Percentiles rank a stretch among this genome's conserved stretches.
phyloP scores from a whole-genome alignment of 1,140 invertebrate species.

The Araneus ventricosus region DNA sequence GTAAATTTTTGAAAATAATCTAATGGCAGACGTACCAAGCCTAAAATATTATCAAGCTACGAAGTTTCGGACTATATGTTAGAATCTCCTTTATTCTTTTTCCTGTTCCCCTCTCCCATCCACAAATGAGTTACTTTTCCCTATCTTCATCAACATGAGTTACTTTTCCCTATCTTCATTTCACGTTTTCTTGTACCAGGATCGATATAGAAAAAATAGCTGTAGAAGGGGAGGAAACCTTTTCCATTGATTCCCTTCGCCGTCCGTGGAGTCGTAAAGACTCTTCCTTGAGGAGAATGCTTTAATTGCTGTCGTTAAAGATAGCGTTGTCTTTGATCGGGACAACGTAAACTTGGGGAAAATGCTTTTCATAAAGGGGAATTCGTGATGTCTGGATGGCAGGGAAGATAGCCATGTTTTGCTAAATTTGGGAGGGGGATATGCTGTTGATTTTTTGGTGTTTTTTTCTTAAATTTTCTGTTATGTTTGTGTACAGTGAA shows the following conservation, averaged over 20 bases:
- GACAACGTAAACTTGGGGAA: background rate
- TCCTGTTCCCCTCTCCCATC: too few relatives aligned
- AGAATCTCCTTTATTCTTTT: too few relatives aligned
- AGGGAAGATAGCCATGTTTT: too few relatives aligned
- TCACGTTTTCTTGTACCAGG: background rate
- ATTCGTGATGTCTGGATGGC: background rate
- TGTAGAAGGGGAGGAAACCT: background rate
- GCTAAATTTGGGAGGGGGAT: too few relatives aligned
- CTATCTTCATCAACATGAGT: too few relatives aligned
- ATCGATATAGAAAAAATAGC: background rate
- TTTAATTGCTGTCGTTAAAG: conserved; percentile 9
- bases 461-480: background rate
- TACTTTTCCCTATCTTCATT: background rate
- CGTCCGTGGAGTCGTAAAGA: background rate
- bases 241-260: background rate
- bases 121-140: too few relatives aligned
- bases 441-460: too few relatives aligned
- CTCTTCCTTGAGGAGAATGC: background rate
- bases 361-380: background rate
- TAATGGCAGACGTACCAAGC: too few relatives aligned
- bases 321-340: background rate
- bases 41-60: too few relatives aligned
- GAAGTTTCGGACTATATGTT: too few relatives aligned
- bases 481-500: too few relatives aligned
- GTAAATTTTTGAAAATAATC: too few relatives aligned